phyloP scores from a whole-genome alignment of 1,140 invertebrate genomes.

The Drosophila erecta region DNA sequence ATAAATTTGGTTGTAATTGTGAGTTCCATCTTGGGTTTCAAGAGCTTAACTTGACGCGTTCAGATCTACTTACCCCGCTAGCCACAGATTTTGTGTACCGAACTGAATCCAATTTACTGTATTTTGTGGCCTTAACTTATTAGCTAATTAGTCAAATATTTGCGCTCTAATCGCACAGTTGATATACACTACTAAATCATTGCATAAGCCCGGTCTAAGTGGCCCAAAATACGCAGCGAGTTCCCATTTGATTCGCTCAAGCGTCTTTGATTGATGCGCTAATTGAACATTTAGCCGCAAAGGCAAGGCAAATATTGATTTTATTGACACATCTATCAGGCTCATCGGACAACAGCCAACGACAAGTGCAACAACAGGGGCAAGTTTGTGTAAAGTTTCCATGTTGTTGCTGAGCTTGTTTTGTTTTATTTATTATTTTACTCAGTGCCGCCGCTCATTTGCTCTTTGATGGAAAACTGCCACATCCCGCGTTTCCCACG shows the following conservation, averaged over 20 bases:
- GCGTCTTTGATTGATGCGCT: conserved; percentile 63
- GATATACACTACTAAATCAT: conserved; percentile 44
- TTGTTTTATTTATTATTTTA: conserved; percentile 55
- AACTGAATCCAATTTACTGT: conserved; percentile 8
- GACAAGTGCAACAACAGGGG: conserved; percentile 18
- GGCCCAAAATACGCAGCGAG: conserved; percentile 23
- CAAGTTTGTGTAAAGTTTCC: conserved; percentile 64
- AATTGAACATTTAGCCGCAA: conserved; percentile 68
- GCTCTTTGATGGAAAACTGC: conserved; percentile 38
- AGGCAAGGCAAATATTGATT: conserved; percentile 68
- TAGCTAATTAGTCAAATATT: conserved; percentile 74
- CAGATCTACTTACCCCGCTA: conserved; percentile 8
- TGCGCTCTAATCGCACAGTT: conserved; percentile 45
- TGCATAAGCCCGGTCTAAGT: conserved; percentile 35
- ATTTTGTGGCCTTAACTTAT: conserved; percentile 49
- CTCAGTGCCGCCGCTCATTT: conserved; percentile 39
- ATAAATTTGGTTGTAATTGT: too few species aligned
- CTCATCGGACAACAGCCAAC: conserved; percentile 23
- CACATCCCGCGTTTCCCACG: conserved; percentile 14
- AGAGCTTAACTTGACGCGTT: not conserved
- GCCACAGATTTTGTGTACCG: conserved; percentile 3
- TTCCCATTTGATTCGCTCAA: conserved; percentile 40
- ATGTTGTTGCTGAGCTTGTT: conserved; percentile 46
- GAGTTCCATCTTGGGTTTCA: not conserved
- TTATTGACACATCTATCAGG: conserved; percentile 61